Conservation (phyloP, 2,888 invertebrate genomes). For the Saturnia japonica region DNA sequence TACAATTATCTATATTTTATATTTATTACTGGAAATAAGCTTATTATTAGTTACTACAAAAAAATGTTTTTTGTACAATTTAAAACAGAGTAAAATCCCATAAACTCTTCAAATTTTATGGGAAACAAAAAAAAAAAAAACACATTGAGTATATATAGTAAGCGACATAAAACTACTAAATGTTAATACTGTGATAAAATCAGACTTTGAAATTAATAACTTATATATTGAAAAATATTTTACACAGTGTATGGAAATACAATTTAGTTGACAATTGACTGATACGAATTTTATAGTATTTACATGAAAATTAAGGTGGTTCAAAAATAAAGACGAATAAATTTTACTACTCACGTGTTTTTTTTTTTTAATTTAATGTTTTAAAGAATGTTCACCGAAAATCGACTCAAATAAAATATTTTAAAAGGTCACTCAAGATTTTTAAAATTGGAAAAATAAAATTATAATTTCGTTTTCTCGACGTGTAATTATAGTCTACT, state of each 20-base stretch:
- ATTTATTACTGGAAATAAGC: neutral
- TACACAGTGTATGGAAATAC: neutral
- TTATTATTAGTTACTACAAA: neutral
- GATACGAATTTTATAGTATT: neutral
- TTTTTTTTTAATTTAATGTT: too few species aligned
- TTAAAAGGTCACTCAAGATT: neutral
- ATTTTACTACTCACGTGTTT: too few species aligned
- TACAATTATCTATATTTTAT: neutral
- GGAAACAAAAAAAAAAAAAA: neutral
- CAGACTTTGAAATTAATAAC: neutral
- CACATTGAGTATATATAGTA: neutral
- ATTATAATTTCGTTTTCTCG: too few species aligned
- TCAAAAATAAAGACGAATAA: too few species aligned
- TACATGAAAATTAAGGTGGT: neutral
- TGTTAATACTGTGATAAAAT: neutral
- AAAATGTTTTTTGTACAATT: neutral
- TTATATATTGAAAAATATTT: neutral
- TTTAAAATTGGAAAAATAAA: too few species aligned
- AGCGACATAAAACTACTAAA: neutral
- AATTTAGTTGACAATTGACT: neutral
- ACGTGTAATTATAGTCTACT: too few species aligned
- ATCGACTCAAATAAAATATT: too few species aligned
- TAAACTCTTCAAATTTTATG: neutral
- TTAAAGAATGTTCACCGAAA: too few species aligned
- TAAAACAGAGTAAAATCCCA: neutral